Evolutionary conservation across 2,797 vertebrate species (phyloP), one percentile per base, ranked within the genome.

Genomic region (Lepidocolaptes lacrymiger): DNA sequence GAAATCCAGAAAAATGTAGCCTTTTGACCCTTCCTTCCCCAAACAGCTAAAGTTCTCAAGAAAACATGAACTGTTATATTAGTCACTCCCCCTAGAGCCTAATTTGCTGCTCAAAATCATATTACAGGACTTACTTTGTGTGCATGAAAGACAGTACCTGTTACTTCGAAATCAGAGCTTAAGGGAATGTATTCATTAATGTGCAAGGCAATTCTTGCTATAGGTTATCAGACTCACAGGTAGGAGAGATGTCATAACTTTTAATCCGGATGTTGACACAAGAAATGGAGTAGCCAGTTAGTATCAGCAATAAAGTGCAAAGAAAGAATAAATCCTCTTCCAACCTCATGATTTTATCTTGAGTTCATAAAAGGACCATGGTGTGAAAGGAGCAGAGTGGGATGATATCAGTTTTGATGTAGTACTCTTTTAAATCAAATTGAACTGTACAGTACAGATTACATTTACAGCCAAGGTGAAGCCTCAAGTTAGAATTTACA

Each of bases 41-140:
- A 71, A 82, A 82, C 32, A 90, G 80, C 67, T 92, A 48, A 91
- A 93, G 72, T 85, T 97, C 88, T 94, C 89, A 94, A 85, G 90
- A 93, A 94, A 88, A 84, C 63, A 94, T 32, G 58, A 92, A 44
- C 63, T 79, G 36, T 80, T 97, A 87, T 85, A 88, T 63, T 69
- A 58, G 58, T 89, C 77, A 89, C 74, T 95, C 37, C 63, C 54
- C 26, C 68, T 86, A 75, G 41, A 92, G 54, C 23, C 10, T 52
- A 78, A 81, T 73, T 93, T 88, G 28, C 28, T 86, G 54, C 54
- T 89, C 71, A 84, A 94, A 88, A 74, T 86, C 16, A 17, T 58
- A 7, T 26, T 89, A 90, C 51, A 74, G 73, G 66, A 73, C 36
- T 81, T 88, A 8, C 7, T 68, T 48, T 91, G 87, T 8, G 6